phyloP scores from a whole-genome alignment of 1,140 invertebrate species.

The Nasonia giraulti region DNA sequence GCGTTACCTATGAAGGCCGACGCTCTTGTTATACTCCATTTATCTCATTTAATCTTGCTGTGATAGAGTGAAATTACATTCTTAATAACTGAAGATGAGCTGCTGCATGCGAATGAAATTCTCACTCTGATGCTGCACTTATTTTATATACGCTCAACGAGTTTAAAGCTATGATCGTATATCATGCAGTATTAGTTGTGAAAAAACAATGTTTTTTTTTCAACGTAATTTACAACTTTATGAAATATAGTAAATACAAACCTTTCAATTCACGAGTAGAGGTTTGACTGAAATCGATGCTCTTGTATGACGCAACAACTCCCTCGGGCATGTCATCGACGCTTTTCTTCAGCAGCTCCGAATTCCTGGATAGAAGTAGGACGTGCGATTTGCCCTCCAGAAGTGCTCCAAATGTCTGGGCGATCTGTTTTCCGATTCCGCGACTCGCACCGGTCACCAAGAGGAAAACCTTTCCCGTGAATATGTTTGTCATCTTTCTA shows the following conservation, averaged over 20 bases:
- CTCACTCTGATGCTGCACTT: no score
- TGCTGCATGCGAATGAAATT: no score
- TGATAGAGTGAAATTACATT: no score
- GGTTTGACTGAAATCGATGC: slow-evolving; percentile 77
- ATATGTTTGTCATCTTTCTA: slow-evolving; percentile 48
- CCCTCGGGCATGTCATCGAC: slow-evolving; percentile 68
- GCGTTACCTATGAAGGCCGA: no score
- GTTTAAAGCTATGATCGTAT: background rate
- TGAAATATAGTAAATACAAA: slow-evolving; percentile 41
- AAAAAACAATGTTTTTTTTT: no score
- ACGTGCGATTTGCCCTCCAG: slow-evolving; percentile 80
- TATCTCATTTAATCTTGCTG: no score
- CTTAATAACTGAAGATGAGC: no score
- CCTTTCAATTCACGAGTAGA: slow-evolving; percentile 72
- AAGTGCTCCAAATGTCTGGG: slow-evolving; percentile 80
- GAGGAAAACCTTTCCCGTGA: slow-evolving; percentile 74
- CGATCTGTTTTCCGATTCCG: slow-evolving; percentile 88
- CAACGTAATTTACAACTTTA: background rate
- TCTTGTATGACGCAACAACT: slow-evolving; percentile 74
- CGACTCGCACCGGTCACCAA: slow-evolving; percentile 90
- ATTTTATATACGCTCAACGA: no score
- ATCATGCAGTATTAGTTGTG: no score
- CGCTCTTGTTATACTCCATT: no score
- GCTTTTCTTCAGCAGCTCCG: slow-evolving; percentile 78
- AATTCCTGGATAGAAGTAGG: slow-evolving; percentile 85